Evolutionary conservation across 2,888 invertebrate genomes (phyloP).

Genomic region (Smittia aterrima): DNA sequence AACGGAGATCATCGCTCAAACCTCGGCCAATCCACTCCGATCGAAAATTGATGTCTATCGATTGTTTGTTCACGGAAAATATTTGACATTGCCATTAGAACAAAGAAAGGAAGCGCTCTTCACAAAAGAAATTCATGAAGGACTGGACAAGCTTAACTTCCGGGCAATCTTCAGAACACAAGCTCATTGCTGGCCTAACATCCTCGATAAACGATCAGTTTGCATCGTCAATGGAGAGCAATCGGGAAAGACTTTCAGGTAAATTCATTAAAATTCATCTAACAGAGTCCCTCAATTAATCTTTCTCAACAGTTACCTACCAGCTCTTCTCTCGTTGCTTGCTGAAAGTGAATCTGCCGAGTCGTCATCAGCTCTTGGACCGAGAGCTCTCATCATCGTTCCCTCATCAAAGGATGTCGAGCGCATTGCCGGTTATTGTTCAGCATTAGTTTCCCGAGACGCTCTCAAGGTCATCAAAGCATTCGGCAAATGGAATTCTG

Average conservation of each 20-base stretch:
- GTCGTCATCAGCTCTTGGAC: slow-evolving; percentile 57
- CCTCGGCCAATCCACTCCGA: background rate
- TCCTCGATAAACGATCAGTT: slow-evolving; percentile 64
- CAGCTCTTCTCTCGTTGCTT: slow-evolving; percentile 62
- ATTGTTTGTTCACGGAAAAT: slow-evolving; percentile 47
- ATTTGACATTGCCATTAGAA: slow-evolving; percentile 45
- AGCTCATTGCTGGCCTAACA: slow-evolving; percentile 67
- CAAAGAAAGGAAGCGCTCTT: slow-evolving; percentile 46
- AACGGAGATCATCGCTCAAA: background rate
- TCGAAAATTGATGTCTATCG: background rate
- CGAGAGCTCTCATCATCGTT: slow-evolving; percentile 66
- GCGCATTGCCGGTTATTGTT: slow-evolving; percentile 53
- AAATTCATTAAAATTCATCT: too few relatives aligned
- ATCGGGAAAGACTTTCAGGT: slow-evolving; percentile 70
- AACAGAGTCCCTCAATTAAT: too few relatives aligned
- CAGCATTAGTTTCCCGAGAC: slow-evolving; percentile 45
- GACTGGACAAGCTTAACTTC: slow-evolving; percentile 47
- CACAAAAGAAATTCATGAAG: slow-evolving; percentile 46
- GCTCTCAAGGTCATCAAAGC: slow-evolving; percentile 45
- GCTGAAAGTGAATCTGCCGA: slow-evolving; percentile 51
- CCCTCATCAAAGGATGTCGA: slow-evolving; percentile 60
- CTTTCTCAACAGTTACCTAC: too few relatives aligned
- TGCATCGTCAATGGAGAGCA: slow-evolving; percentile 61
- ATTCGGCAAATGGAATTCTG: slow-evolving; percentile 46
- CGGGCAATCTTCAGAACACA: slow-evolving; percentile 56